Evolutionary conservation across 1,140 invertebrate species (phyloP).

Genomic region (Drosophila sucinea): DNA sequence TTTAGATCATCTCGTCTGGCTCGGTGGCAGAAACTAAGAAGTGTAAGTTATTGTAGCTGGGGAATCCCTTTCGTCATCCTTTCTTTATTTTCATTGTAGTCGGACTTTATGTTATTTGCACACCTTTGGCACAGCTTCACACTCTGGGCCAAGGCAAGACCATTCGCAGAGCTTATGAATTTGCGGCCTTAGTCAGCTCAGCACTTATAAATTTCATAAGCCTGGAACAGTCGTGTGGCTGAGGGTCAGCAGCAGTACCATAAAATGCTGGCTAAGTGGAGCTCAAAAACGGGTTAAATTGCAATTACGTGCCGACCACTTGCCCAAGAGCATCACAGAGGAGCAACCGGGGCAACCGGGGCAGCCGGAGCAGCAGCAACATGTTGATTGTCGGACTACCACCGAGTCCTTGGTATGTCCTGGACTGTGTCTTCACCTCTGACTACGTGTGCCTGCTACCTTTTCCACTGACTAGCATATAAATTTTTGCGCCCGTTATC

Average conservation of each 20-base stretch:
- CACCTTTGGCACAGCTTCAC: slow-evolving; percentile 14
- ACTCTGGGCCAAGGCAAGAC: neutral
- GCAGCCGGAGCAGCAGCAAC: slow-evolving; percentile 14
- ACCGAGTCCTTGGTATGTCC: slow-evolving; percentile 6
- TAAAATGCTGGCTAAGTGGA: slow-evolving; percentile 17
- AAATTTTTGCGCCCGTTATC: slow-evolving; percentile 32
- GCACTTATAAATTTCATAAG: slow-evolving; percentile 33
- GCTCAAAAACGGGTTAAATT: slow-evolving; percentile 34
- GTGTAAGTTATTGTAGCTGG: neutral
- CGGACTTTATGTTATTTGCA: slow-evolving; percentile 8
- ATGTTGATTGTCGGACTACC: slow-evolving; percentile 35
- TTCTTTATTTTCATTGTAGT: neutral
- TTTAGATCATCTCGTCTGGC: neutral
- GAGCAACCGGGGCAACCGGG: neutral
- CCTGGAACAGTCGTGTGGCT: neutral
- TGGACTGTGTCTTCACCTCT: slow-evolving; percentile 14
- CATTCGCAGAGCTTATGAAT: slow-evolving; percentile 20
- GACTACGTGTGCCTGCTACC: slow-evolving; percentile 8
- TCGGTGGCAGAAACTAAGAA: neutral
- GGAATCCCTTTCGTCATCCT: slow-evolving; percentile 1
- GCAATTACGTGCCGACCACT: slow-evolving; percentile 48
- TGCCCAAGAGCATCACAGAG: slow-evolving; percentile 35
- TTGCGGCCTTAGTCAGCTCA: slow-evolving; percentile 23
- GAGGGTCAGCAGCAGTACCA: slow-evolving; percentile 7
- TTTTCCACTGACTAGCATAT: slow-evolving; percentile 14